These are phyloP conservation scores for Pyrocoelia pectoralis DNA, from an alignment of 2,888 invertebrate species.

Conservation along the genomic window DNA sequence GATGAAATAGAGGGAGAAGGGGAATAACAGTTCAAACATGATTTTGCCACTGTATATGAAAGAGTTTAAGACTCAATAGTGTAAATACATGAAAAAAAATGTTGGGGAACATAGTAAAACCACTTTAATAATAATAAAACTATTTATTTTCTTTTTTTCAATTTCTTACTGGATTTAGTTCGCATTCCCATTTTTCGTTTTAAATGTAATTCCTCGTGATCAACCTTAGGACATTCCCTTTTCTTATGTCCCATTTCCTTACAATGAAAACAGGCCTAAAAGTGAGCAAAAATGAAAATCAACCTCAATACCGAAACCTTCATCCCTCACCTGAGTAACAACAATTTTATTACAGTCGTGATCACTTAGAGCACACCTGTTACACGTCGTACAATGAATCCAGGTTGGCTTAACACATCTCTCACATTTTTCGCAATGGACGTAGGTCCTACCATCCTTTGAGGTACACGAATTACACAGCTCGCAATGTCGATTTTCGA, in stretches of 20 bases:
- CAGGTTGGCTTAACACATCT: conserved; percentile 88
- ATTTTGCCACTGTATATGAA: too few relatives aligned
- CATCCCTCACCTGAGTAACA: conserved; percentile 47
- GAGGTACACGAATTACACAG: conserved; percentile 77
- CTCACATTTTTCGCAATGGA: conserved; percentile 71
- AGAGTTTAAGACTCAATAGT: too few relatives aligned
- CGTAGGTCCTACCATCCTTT: conserved; percentile 75
- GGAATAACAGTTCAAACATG: too few relatives aligned
- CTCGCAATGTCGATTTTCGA: conserved; percentile 78
- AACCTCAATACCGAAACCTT: conserved; percentile 37
- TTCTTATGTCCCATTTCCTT: conserved; percentile 66
- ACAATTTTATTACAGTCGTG: conserved; percentile 63
- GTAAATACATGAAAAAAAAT: too few relatives aligned
- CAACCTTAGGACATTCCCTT: conserved; percentile 61
- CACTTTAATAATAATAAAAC: too few relatives aligned
- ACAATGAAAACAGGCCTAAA: conserved; percentile 67
- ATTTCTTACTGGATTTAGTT: conserved; percentile 24
- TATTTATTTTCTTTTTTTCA: conserved; percentile 23
- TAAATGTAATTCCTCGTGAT: conserved; percentile 49
- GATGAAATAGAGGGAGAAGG: too few relatives aligned
- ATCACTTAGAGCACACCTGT: conserved; percentile 67
- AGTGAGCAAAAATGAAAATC: conserved; percentile 16
- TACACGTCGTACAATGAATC: conserved; percentile 78
- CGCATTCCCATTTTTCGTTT: conserved; percentile 51
- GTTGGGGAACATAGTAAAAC: too few relatives aligned